Conservation (phyloP, 92 coral and sea anemone genomes). For the Anthopleura xanthogrammica region DNA sequence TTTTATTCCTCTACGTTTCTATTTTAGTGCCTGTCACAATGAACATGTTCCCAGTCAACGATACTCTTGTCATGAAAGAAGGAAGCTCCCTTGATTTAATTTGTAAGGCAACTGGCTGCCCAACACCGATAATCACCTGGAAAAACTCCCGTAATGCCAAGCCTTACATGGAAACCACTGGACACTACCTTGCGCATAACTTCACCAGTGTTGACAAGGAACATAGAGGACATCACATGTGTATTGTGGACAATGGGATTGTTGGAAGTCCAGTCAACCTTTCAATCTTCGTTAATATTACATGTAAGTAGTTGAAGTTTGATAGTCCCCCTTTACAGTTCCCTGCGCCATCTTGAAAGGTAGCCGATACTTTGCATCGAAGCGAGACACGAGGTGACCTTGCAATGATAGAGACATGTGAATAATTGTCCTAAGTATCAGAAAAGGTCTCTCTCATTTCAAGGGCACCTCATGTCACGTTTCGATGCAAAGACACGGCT, state of each 20-base stretch:
- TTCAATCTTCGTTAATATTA: constrained; percentile 19
- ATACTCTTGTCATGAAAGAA: background rate
- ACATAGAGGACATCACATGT: constrained; percentile 25
- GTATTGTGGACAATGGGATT: constrained; percentile 38
- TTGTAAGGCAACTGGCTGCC: constrained; percentile 31
- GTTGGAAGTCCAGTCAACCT: constrained; percentile 26
- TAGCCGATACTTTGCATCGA: too few species aligned
- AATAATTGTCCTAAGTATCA: too few species aligned
- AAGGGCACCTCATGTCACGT: too few species aligned
- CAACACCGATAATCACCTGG: constrained; percentile 34
- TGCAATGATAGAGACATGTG: too few species aligned
- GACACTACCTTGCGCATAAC: background rate
- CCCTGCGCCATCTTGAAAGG: too few species aligned
- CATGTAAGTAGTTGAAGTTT: constrained; percentile 16
- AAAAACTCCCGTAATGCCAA: background rate
- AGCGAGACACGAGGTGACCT: too few species aligned
- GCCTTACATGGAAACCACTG: background rate
- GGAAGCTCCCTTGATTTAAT: constrained; percentile 4
- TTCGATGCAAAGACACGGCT: too few species aligned
- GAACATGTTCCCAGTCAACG: background rate
- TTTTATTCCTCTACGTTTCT: background rate
- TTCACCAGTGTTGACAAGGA: background rate
- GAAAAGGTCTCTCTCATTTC: too few species aligned
- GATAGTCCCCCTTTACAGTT: too few species aligned
- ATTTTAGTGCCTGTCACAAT: background rate